A percentile compares a stretch with the other conserved stretches of the same genome.
phyloP scores from a whole-genome alignment of 1,140 invertebrate species.

The Caenorhabditis briggsae region DNA sequence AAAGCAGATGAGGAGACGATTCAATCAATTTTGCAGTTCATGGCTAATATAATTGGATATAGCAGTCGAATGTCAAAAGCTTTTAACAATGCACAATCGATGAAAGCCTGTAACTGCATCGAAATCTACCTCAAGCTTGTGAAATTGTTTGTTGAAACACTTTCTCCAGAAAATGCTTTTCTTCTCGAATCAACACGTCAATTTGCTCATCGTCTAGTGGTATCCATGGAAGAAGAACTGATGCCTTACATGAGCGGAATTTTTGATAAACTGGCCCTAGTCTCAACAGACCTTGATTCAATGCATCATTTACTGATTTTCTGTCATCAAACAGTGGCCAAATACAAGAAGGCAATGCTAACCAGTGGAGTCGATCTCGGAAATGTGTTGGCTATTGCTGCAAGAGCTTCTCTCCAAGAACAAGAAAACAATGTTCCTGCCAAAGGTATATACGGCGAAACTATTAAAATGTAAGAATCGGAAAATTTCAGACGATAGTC shows the following conservation, averaged over 20 bases:
- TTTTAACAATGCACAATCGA: constrained; percentile 58
- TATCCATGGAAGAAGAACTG: constrained; percentile 63
- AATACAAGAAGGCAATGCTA: constrained; percentile 62
- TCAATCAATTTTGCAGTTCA: constrained; percentile 55
- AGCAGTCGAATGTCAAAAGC: constrained; percentile 65
- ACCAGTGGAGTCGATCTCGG: constrained; percentile 53
- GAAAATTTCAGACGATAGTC: constrained; percentile 37
- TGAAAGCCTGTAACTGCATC: constrained; percentile 61
- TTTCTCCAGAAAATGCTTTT: constrained; percentile 43
- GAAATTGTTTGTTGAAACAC: constrained; percentile 57
- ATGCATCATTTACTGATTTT: constrained; percentile 66
- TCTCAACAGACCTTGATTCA: constrained; percentile 58
- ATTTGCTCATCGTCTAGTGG: constrained; percentile 61
- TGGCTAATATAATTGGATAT: constrained; percentile 64
- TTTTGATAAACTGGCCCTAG: constrained; percentile 58
- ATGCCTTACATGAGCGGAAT: constrained; percentile 58
- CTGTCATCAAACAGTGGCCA: constrained; percentile 62
- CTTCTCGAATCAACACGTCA: constrained; percentile 59
- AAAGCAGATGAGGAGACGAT: constrained; percentile 53
- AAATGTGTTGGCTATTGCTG: constrained; percentile 52
- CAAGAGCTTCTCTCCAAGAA: constrained; percentile 18
- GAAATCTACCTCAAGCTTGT: constrained; percentile 60
- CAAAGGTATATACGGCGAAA: not conserved
- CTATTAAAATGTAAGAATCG: not conserved
- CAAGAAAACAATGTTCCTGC: constrained; percentile 28